These are phyloP conservation scores for Araneus ventricosus DNA, from an alignment of 1,140 invertebrate genomes.

Conservation along the genomic window DNA sequence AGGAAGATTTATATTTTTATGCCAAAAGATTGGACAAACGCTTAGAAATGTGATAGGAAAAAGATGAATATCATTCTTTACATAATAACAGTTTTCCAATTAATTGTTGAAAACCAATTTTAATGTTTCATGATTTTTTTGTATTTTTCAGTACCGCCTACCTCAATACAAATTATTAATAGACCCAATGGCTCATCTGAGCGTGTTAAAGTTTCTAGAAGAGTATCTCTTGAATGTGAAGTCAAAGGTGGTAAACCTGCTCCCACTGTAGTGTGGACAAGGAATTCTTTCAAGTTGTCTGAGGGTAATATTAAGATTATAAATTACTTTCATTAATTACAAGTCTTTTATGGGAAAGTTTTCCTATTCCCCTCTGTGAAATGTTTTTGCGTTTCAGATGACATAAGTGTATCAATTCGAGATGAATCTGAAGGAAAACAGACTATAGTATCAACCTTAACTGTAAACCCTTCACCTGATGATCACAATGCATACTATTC, in stretches of 20 bases:
- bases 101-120: background rate
- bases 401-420: background rate
- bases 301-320: constrained; percentile 82
- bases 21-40: no score
- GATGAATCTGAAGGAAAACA: constrained; percentile 50
- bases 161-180: constrained; percentile 90
- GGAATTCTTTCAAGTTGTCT: constrained; percentile 89
- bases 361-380: background rate
- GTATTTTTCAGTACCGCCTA: constrained; percentile 89
- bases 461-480: constrained; percentile 88
- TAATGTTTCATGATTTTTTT: background rate
- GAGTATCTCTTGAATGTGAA: constrained; percentile 88
- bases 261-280: constrained; percentile 92
- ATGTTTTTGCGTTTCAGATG: background rate
- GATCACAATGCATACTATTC: constrained; percentile 94
- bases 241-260: constrained; percentile 92
- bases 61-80: background rate
- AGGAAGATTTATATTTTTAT: no score
- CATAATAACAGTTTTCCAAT: background rate
- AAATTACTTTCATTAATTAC: background rate
- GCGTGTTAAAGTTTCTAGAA: constrained; percentile 90
- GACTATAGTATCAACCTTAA: constrained; percentile 80
- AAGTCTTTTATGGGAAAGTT: background rate
- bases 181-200: constrained; percentile 87
- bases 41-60: background rate